Conservation (phyloP, 37 sponge, comb jelly and placozoan species). For the Aphrocallistes beatrix region DNA sequence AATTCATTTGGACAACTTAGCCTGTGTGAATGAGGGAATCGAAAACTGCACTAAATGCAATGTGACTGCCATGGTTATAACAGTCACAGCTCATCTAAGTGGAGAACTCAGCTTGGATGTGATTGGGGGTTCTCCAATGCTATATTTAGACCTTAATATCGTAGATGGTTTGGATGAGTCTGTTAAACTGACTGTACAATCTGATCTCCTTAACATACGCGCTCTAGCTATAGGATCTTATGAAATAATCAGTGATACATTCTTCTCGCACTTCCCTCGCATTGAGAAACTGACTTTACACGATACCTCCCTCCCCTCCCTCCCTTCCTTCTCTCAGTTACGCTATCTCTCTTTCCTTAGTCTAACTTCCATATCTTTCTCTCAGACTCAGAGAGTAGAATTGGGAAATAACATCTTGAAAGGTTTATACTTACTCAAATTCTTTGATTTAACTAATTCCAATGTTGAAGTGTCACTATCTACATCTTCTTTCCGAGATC, state of each 20-base stretch:
- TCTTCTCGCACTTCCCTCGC: neutral
- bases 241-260: neutral
- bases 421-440: neutral
- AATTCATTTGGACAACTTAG: neutral
- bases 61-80: neutral
- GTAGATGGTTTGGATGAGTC: neutral
- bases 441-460: neutral
- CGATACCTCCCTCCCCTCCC: neutral
- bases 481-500: neutral
- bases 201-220: neutral
- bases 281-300: neutral
- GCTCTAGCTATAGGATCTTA: neutral
- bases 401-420: neutral
- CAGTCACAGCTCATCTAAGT: neutral
- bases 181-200: neutral
- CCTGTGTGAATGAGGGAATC: neutral
- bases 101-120: neutral
- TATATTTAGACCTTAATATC: neutral
- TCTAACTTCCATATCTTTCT: neutral
- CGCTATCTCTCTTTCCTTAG: neutral
- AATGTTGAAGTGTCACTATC: neutral
- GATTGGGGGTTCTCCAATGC: neutral
- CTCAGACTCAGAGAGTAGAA: neutral
- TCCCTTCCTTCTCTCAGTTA: neutral
- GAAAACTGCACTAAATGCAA: neutral